These are phyloP conservation scores for Marronus borbonicus DNA, from an alignment of 2,888 invertebrate genomes.

Conservation along the genomic window DNA sequence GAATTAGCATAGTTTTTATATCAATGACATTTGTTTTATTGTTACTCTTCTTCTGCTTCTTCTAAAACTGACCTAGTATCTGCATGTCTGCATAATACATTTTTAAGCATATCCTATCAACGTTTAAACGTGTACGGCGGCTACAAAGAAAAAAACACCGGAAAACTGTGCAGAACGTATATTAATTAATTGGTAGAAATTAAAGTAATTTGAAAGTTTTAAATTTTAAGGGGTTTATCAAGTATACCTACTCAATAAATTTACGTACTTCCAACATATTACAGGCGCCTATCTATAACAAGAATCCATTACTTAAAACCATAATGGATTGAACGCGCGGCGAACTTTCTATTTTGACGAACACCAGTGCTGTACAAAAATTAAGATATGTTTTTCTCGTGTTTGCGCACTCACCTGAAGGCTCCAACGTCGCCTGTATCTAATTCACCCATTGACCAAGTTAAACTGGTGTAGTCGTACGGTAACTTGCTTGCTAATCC, in stretches of 20 bases:
- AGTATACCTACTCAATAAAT: neutral
- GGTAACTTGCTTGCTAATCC: constrained; percentile 29
- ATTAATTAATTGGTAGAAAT: too few relatives aligned
- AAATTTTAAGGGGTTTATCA: neutral
- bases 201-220: neutral
- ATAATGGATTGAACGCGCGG: neutral
- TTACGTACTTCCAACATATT: neutral
- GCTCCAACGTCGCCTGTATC: constrained; percentile 9
- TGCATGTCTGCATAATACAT: too few relatives aligned
- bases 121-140: too few relatives aligned
- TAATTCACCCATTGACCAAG: constrained; percentile 40
- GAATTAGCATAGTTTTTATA: too few relatives aligned
- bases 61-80: too few relatives aligned
- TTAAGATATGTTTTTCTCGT: constrained; percentile 22
- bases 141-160: too few relatives aligned
- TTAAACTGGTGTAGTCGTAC: constrained; percentile 25
- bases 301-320: neutral
- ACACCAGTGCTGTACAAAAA: constrained; percentile 7
- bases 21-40: too few relatives aligned
- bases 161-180: too few relatives aligned
- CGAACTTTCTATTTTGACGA: constrained; percentile 26
- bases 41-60: too few relatives aligned
- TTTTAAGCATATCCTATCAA: too few relatives aligned
- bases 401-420: constrained; percentile 17
- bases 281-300: neutral